Conservation (phyloP, 2,113 vertebrate genomes). For the Proterorhinus semilunaris region DNA sequence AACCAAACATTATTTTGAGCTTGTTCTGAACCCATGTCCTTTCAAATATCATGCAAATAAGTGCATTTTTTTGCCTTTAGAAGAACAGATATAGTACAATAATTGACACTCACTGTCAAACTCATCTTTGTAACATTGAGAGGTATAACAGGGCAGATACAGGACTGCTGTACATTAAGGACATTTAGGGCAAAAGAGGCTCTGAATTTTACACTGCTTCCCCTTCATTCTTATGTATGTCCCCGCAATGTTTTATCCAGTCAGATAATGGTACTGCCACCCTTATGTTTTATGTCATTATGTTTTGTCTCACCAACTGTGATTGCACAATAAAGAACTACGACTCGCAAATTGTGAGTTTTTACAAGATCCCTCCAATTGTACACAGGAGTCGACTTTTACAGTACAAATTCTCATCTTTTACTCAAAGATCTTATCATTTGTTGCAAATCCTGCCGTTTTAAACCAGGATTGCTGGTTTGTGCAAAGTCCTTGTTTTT, state of each 20-base stretch:
- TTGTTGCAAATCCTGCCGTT: too few species aligned
- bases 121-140: slow-evolving; percentile 31
- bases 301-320: too few species aligned
- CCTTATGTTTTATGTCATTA: neutral
- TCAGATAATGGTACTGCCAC: neutral
- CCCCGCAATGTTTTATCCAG: slow-evolving; percentile 29
- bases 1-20: neutral
- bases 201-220: slow-evolving; percentile 24
- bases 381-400: too few species aligned
- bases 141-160: slow-evolving; percentile 28
- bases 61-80: slow-evolving; percentile 10
- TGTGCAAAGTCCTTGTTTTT: too few species aligned
- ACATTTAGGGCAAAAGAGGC: slow-evolving; percentile 15
- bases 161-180: slow-evolving; percentile 26
- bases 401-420: too few species aligned
- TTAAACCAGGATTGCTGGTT: too few species aligned
- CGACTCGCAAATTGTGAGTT: too few species aligned
- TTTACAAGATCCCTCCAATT: too few species aligned
- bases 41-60: slow-evolving; percentile 6
- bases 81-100: neutral
- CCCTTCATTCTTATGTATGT: slow-evolving; percentile 11
- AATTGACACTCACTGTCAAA: slow-evolving; percentile 16
- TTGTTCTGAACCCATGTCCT: neutral
- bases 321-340: too few species aligned
- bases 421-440: too few species aligned